Evolutionary conservation across 2,888 invertebrate genomes (phyloP), one percentile per base, ranked within the genome.

Genomic region (Euspilapteryx auroguttella): DNA sequence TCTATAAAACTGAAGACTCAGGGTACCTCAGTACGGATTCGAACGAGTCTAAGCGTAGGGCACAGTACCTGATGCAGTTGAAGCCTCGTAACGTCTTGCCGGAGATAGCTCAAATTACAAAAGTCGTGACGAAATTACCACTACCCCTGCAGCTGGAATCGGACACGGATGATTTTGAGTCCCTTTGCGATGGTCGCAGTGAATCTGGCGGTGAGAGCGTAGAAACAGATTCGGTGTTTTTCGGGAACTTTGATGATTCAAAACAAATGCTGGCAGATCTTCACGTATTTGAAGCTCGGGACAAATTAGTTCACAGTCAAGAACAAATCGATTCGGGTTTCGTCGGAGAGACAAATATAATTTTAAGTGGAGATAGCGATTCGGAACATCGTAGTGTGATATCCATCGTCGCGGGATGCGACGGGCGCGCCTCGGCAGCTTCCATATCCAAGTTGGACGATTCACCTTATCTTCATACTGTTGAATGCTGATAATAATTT

Each of bases 11-110:
- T 2, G 84, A 85, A 55, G 92, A 92, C 53, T 89, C 90, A 7
- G 92, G 91, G 0, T 92, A 92, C 44, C 79, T 92, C 42, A 92
- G 91, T 48, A 89, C 89, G 0, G 91, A 91, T 48, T 90, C 89
- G 2, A 81, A 79, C 32, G 85, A 85, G 42, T 80, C 81, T 0
- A 77, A 73, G 42, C 59, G 68, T 22, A 61, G 66, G 43, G 68
- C 73, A 7, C 66, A 63, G 36, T 75, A 66, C 38, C 48, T 73
- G 33, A 55, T 73, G 55, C 78, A 77, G 37, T 38, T 71, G 12
- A 62, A 53, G 40, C 65, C 71, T 4, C 15, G 4, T 66, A 58
- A 38, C 5, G 8, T 8, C 5, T 17, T 17, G 8, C 17, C 17
- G 8, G 17, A 17, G 17, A 17, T 17, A 17, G 8, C 5, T 6